Evolutionary conservation across 2,113 vertebrate genomes (phyloP).

Genomic region (Steatornis caripensis): DNA sequence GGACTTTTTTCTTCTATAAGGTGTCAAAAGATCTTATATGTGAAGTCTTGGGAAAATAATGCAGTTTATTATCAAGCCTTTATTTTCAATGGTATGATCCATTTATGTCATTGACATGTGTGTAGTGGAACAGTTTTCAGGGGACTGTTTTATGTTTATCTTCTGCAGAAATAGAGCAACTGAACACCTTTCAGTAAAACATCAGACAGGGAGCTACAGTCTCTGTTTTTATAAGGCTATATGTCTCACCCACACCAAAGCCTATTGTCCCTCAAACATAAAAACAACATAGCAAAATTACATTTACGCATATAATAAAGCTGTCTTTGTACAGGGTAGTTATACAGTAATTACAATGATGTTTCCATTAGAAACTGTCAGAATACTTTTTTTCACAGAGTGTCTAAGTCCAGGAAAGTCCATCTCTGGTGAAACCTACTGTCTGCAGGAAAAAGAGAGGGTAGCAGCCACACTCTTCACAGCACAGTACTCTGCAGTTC

Average conservation of each 20-base stretch:
- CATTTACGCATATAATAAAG: conserved; percentile 51
- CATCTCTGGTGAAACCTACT: neutral
- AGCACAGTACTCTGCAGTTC: neutral
- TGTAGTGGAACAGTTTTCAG: neutral
- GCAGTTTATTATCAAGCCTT: conserved; percentile 5
- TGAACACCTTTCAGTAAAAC: conserved; percentile 5
- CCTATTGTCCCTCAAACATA: neutral
- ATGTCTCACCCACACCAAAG: conserved; percentile 7
- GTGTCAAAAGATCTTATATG: neutral
- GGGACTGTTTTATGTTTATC: neutral
- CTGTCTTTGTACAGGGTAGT: conserved; percentile 26
- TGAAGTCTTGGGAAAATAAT: neutral
- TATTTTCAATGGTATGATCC: conserved; percentile 5
- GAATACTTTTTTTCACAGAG: neutral
- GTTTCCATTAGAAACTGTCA: neutral
- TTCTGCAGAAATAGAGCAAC: conserved; percentile 37
- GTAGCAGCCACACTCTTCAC: neutral
- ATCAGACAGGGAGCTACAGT: conserved; percentile 15
- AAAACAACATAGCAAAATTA: conserved; percentile 45
- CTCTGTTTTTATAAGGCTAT: conserved; percentile 43
- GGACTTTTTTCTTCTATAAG: neutral
- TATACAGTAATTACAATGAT: conserved; percentile 44
- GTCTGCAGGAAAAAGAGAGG: neutral
- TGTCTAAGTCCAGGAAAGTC: neutral
- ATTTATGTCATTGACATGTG: neutral